Evolutionary conservation across 2,113 vertebrate species (phyloP).

Genomic region (Cromileptes altivelis): DNA sequence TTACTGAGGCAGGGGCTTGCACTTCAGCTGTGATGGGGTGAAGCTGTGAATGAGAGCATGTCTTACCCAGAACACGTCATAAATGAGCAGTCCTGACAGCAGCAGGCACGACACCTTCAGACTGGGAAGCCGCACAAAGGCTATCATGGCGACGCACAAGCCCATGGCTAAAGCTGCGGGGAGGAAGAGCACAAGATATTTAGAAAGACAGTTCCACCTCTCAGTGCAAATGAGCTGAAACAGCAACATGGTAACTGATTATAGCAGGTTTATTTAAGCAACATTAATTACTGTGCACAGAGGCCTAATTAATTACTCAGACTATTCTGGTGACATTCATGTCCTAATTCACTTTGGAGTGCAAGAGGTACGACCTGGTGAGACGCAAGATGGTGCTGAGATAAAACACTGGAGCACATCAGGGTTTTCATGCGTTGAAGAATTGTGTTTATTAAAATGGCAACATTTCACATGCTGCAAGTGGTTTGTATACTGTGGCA

Average conservation of each 20-base stretch:
- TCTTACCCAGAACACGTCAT: constrained; percentile 99
- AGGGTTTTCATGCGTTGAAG: neutral
- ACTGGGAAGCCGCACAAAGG: constrained; percentile 98
- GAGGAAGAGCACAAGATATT: neutral
- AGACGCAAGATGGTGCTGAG: neutral
- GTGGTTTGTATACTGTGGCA: too few species aligned
- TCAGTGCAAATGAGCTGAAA: neutral
- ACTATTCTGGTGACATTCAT: neutral
- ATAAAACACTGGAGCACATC: neutral
- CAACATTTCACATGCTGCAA: too few species aligned
- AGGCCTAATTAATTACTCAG: constrained; percentile 27
- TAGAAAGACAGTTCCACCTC: constrained; percentile 1
- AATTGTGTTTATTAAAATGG: neutral
- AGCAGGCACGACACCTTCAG: constrained; percentile 99
- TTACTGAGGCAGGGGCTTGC: neutral
- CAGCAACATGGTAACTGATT: neutral
- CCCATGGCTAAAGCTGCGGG: constrained; percentile 97
- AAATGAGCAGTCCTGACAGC: constrained; percentile 98
- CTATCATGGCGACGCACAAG: constrained; percentile 99
- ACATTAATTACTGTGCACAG: constrained; percentile 25
- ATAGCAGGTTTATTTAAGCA: constrained; percentile 14
- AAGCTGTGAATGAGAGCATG: neutral
- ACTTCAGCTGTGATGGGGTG: neutral
- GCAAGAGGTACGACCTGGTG: neutral
- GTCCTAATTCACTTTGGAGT: neutral